These are phyloP conservation scores for Dendroctonus valens DNA, from an alignment of 1,140 invertebrate species.

Conservation along the genomic window DNA sequence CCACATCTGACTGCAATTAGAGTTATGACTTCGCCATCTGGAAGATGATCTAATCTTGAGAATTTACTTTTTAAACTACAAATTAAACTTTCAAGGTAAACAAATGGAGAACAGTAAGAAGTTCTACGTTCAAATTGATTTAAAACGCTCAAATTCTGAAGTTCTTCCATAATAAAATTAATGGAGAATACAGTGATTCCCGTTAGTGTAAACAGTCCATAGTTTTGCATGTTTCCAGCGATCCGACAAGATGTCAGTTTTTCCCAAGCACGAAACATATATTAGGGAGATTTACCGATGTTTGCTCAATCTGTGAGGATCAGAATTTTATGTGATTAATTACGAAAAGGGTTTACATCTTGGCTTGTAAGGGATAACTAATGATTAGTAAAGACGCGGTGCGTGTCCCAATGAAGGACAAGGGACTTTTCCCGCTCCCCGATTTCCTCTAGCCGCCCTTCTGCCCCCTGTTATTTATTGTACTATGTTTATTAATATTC, in stretches of 20 bases:
- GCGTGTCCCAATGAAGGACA: slow-evolving; percentile 34
- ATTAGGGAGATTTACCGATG: slow-evolving; percentile 36
- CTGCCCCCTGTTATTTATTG: slow-evolving; percentile 21
- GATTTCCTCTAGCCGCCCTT: neutral
- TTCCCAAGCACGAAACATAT: slow-evolving; percentile 20
- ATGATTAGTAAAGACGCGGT: slow-evolving; percentile 37
- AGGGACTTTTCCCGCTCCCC: slow-evolving; percentile 28
- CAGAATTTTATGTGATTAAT: slow-evolving; percentile 36
- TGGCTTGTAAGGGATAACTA: slow-evolving; percentile 37
- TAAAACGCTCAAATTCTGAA: too few species aligned
- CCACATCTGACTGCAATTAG: too few species aligned
- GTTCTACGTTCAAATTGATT: too few species aligned
- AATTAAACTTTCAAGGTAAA: too few species aligned
- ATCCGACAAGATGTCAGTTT: slow-evolving; percentile 11
- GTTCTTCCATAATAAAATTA: too few species aligned
- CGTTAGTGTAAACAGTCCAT: too few species aligned
- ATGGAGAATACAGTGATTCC: too few species aligned
- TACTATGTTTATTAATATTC: slow-evolving; percentile 25
- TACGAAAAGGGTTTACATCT: slow-evolving; percentile 36
- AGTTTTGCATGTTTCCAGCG: too few species aligned
- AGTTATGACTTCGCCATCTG: too few species aligned
- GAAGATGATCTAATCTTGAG: too few species aligned
- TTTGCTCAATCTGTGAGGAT: slow-evolving; percentile 31
- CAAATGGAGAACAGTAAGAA: too few species aligned
- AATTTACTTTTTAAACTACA: too few species aligned